A percentile compares a stretch with the other conserved stretches of the same genome.
Conservation (phyloP, 2,888 invertebrate species). For the Agrochola lychnidis region DNA sequence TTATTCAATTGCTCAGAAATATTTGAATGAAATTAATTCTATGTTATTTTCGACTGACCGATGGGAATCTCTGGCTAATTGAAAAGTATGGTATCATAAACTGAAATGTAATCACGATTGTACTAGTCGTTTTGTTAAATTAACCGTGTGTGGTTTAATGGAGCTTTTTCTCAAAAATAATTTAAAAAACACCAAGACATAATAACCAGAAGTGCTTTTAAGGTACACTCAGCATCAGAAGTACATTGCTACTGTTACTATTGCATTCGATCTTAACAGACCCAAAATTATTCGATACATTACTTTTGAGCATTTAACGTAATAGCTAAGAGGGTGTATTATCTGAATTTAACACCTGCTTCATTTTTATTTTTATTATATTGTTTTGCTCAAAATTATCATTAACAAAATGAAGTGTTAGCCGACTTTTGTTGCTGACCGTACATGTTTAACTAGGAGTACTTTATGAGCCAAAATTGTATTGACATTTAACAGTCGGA, state of each 20-base stretch:
- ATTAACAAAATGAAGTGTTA: no score
- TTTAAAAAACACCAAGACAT: neutral
- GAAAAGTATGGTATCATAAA: slow-evolving; percentile 46
- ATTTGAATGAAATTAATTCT: slow-evolving; percentile 66
- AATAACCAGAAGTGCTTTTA: neutral
- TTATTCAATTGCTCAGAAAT: slow-evolving; percentile 66
- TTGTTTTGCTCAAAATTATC: no score
- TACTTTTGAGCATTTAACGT: no score
- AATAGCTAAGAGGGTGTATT: no score
- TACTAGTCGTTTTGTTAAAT: slow-evolving; percentile 37
- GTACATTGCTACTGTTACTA: no score
- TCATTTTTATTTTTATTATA: no score
- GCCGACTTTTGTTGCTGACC: no score
- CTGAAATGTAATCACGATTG: slow-evolving; percentile 40
- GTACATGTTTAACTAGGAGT: neutral
- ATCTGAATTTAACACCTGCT: no score
- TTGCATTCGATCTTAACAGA: no score
- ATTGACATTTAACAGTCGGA: neutral
- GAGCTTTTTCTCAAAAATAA: slow-evolving; percentile 1
- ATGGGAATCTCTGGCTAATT: slow-evolving; percentile 63
- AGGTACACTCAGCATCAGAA: no score
- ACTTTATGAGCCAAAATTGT: no score
- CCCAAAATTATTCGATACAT: no score
- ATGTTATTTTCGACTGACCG: slow-evolving; percentile 63
- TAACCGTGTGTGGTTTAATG: slow-evolving; percentile 13